These are phyloP conservation scores for Lucinisca nassula DNA, from an alignment of 2,888 invertebrate genomes.

Conservation along the genomic window DNA sequence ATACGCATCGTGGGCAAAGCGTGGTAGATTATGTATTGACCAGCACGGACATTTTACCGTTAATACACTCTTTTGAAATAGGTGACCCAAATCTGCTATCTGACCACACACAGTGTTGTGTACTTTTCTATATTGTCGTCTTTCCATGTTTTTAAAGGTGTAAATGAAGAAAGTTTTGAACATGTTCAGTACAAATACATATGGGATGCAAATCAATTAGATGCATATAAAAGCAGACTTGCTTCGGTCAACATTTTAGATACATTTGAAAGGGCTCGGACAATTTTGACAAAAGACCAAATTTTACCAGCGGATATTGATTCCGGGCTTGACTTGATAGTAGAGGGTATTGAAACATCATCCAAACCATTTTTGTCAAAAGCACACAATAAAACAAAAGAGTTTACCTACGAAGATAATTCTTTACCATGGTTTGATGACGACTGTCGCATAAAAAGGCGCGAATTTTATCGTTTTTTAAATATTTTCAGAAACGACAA, in stretches of 20 bases:
- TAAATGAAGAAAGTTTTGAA: neutral
- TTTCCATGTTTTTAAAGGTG: neutral
- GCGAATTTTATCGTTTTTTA: neutral
- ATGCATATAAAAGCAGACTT: neutral
- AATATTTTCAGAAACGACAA: neutral
- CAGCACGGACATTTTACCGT: neutral
- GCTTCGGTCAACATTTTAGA: neutral
- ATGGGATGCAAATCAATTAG: conserved; percentile 12
- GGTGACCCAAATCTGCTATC: conserved; percentile 26
- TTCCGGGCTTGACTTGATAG: neutral
- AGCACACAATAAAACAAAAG: neutral
- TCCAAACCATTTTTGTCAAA: neutral
- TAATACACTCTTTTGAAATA: conserved; percentile 7
- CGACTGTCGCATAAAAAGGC: neutral
- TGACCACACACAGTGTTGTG: conserved; percentile 28
- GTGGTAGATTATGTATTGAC: conserved; percentile 37
- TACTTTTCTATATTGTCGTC: neutral
- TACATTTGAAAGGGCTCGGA: neutral
- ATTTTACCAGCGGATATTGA: too few relatives aligned
- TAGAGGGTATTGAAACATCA: neutral
- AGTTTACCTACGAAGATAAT: too few relatives aligned
- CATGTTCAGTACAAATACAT: conserved; percentile 5
- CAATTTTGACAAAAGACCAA: too few relatives aligned
- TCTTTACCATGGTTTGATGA: conserved; percentile 37
- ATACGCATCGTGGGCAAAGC: conserved; percentile 17